Evolutionary conservation across 2,113 vertebrate species (phyloP), one percentile per base, ranked within the genome.

Genomic region (Hucho hucho): DNA sequence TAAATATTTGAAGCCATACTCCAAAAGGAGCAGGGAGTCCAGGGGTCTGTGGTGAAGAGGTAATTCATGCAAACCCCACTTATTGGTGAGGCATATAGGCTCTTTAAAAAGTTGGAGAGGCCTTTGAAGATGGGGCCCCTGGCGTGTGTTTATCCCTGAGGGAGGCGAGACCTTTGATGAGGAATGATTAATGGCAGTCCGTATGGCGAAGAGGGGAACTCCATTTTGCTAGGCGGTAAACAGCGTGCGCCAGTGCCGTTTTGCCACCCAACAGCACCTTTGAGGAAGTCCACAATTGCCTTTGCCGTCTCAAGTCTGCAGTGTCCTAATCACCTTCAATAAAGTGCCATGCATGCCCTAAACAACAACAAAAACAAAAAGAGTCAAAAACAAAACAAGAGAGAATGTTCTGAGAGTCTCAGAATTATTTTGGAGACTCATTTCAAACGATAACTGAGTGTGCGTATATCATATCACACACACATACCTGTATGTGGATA

Each of bases 141-240:
- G 64, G 68, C 28, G 28, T 70, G 66, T 56, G 63, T 74, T 74
- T 28, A 75, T 73, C 64, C 56, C 32, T 32, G n/a, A 79, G 63
- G 18, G n/a, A 63, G 14, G 72, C 58, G 56, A 12, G 43, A 53
- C 59, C 76, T 73, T 64, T 70, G 37, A 76, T 76, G 32, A n/a
- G 70, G 73, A 56, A 14, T 76, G 77, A 87, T 81, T 77, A 75
- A 61, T 24, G 24, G 43, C 37, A 28, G 25, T 61, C 49, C 59
- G 32, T 29, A n/a, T 32, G 59, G 66, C 28, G 56, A 66, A 22
- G 20, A 28, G 28, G 32, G 74, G 70, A 68, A 76, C 64, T 73
- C 9, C 13, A 46, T 37, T n/a, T n/a, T n/a, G 46, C 58, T 49
- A 3, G 20, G 63, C 26, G 16, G 49, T 46, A 28, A 74, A 22